A percentile compares a stretch with the other conserved stretches of the same genome.
These are phyloP conservation scores for Homarus gammarus DNA, from an alignment of 2,888 invertebrate species.

Conservation along the genomic window DNA sequence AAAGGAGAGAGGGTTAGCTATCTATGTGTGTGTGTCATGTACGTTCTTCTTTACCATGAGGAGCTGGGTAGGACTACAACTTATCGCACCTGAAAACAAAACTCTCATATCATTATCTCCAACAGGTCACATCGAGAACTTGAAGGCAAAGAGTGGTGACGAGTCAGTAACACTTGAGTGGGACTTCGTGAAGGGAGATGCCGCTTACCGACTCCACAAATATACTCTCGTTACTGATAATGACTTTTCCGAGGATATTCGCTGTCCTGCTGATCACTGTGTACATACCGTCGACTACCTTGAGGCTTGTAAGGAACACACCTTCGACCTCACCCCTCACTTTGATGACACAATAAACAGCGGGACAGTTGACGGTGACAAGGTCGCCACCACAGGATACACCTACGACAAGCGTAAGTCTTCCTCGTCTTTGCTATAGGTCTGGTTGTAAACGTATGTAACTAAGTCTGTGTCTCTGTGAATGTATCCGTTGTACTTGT, in stretches of 20 bases:
- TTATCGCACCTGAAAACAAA: background rate
- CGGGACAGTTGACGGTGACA: background rate
- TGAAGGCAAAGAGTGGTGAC: slow-evolving; percentile 15
- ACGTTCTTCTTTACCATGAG: too few species aligned
- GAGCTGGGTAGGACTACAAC: too few species aligned
- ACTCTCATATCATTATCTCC: too few species aligned
- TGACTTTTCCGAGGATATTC: slow-evolving; percentile 29
- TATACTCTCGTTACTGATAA: slow-evolving; percentile 40
- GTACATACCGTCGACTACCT: slow-evolving; percentile 23
- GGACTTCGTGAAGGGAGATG: slow-evolving; percentile 22
- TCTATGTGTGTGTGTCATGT: too few species aligned
- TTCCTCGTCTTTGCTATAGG: too few species aligned
- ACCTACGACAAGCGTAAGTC: slow-evolving; percentile 52
- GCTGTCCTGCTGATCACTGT: slow-evolving; percentile 17
- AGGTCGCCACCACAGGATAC: slow-evolving; percentile 11
- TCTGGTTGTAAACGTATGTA: too few species aligned
- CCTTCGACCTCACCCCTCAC: slow-evolving; percentile 38
- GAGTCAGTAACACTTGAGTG: slow-evolving; percentile 24
- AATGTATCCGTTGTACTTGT: too few species aligned
- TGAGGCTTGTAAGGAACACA: slow-evolving; percentile 28
- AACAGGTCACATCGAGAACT: slow-evolving; percentile 51
- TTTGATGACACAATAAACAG: slow-evolving; percentile 26
- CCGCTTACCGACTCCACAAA: slow-evolving; percentile 24
- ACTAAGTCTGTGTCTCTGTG: too few species aligned
- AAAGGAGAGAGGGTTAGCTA: too few species aligned